Evolutionary conservation across 2,797 vertebrate species (phyloP).

Genomic region (Sitta carolinensis): DNA sequence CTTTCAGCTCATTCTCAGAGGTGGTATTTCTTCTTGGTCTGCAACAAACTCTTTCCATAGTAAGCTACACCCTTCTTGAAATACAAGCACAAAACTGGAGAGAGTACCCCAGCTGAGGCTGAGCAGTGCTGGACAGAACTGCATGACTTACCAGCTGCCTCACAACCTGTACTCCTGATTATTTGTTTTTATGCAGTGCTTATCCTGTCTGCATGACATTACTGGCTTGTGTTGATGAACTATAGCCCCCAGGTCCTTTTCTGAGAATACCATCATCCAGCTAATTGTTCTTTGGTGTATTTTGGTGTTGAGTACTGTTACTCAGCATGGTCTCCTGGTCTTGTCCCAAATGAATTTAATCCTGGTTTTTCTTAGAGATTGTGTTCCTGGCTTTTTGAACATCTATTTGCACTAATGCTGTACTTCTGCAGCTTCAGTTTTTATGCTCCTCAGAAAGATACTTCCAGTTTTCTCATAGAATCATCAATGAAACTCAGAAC

Average conservation of each 20-base stretch:
- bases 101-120: background rate
- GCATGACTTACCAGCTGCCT: background rate
- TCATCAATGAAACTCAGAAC: background rate
- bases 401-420: background rate
- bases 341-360: background rate
- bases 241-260: background rate
- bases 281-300: background rate
- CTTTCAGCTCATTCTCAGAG: background rate
- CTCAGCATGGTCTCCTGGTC: background rate
- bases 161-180: background rate
- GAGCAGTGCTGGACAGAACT: background rate
- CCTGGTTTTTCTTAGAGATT: background rate
- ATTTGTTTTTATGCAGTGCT: background rate
- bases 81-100: background rate
- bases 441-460: background rate
- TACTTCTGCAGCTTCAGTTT: background rate
- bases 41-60: background rate
- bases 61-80: background rate
- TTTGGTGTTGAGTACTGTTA: background rate
- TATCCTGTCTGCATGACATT: background rate
- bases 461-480: background rate
- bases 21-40: background rate
- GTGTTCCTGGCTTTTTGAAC: background rate
- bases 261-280: background rate
- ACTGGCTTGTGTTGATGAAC: background rate